Base-by-base conservation (phyloP, 2,797 vertebrate genomes). In the Linurgus olivaceus region DNA sequence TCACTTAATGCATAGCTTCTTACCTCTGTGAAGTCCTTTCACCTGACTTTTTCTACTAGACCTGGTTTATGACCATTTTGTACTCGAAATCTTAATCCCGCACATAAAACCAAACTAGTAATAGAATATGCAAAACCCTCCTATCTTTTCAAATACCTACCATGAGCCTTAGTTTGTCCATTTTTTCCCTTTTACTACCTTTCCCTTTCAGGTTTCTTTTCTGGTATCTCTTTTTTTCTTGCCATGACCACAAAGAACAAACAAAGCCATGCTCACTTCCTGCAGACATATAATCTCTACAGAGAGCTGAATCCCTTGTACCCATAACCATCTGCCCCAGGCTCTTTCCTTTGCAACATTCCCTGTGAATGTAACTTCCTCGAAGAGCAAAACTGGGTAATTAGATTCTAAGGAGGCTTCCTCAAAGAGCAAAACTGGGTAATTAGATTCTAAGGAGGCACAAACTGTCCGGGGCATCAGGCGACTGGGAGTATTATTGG, bases 11-110 rank as follows among this genome's bases (percentile, higher is more conserved):
- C 77, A 71, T 8, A 77, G 19, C 28, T 83, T 42, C n/a, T 82
- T 76, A 54, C 21, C 33, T 94, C 72, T 87, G 45, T 71, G 65
- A 90, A 89, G 14, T 38, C 44, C 78, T 91, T 83, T 58, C 7
- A 55, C 24, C 13, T 71, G 20, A 45, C 48, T 82, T 86, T 84
- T 82, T 90, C 28, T 78, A 7, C 7, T 44, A 26, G 17, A 55
- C 13, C 18, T 37, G 28, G 6, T 86, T 78, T 76, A 48, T 33
- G 26, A 72, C 21, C 6, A 18, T 90, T 91, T 87, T 66, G 63
- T 78, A 37, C 5, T 2, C 6, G 2, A 70, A 82, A 82, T 45
- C 51, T 65, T 54, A 51, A 66, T 28, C 50, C 10, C 11, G 31
- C 11, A 44, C 28, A 51, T 26, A 82, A 88, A 90, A 63, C 9